A percentile compares a stretch with the other conserved stretches of the same genome.
Conservation (phyloP, 2,797 vertebrate species). For the Brachymystax lenok region DNA sequence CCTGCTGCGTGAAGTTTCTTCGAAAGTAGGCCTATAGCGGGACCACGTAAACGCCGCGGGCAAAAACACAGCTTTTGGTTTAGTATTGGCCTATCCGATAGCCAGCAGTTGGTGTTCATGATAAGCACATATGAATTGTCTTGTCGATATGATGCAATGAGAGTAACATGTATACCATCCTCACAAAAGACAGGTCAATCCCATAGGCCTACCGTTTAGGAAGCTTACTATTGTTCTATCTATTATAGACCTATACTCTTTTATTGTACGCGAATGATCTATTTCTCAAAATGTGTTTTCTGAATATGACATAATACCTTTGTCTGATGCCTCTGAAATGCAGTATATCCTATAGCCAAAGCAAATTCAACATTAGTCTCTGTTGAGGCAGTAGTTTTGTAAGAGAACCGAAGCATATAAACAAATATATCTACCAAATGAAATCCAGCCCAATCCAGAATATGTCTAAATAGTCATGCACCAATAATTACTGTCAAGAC, state of each 20-base stretch:
- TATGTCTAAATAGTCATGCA: neutral
- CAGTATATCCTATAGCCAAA: neutral
- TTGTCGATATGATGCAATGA: constrained; percentile 56
- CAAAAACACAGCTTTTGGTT: constrained; percentile 31
- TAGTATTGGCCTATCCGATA: neutral
- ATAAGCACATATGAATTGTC: constrained; percentile 53
- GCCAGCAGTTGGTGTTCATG: neutral
- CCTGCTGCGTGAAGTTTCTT: constrained; percentile 61
- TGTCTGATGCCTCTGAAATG: neutral
- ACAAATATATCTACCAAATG: neutral
- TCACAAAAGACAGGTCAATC: neutral
- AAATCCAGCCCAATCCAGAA: neutral
- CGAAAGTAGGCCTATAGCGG: constrained; percentile 20
- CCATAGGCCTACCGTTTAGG: neutral
- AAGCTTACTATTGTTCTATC: neutral
- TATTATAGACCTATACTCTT: neutral
- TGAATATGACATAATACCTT: neutral
- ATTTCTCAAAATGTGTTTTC: neutral
- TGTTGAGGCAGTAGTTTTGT: neutral
- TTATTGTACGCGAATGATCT: neutral
- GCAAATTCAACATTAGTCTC: neutral
- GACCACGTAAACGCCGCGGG: constrained; percentile 61
- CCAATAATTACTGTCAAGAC: neutral
- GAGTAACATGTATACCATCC: neutral
- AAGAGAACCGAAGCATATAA: neutral